Evolutionary conservation across 92 coral and sea anemone species (phyloP), one percentile per base, ranked within the genome.

Genomic region (Chrysogorgia sp.): DNA sequence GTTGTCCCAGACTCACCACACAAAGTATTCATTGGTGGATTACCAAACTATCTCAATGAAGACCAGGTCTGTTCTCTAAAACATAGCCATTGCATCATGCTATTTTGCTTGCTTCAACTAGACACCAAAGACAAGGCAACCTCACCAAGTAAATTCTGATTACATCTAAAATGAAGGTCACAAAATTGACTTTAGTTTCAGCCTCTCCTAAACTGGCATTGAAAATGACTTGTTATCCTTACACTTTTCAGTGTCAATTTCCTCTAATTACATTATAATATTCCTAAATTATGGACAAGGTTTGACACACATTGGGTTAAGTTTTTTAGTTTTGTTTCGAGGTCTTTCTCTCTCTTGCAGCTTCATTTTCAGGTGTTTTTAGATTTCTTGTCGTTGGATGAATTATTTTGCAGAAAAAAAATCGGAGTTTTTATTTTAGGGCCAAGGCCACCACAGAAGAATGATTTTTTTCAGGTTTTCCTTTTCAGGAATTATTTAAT

Each of bases 1-100:
- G 98, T 93, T 33, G 98, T 93, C 2, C 98, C 98, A 29, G 98
- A 93, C 67, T 93, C 98, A 0, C 90, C 98, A 1, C 97, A 93
- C 88, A 93, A 93, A 90, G 92, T 93, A 25, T 93, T 93, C 84
- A 93, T 93, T 67, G 98, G 98, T 22, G 98, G 98, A 34, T 81
- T 93, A 58, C 98, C 98, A 19, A 93, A 93, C 85, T 93, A 93
- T 80, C 87, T 93, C 31, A 93, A 85, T 77, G 98, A 93, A 81
- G 98, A 93, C 77, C 98, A 93, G 97, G 98, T 93, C 74, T 80
- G 64, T 28, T 20, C 19, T 20, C 19, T 3, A 2, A 69, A 20
- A 47, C 23, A 10, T 20, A 7, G 2, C 58, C 7, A 34, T 28
- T 34, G 40, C 50, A 31, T 75, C 67, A 68, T 71, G 75, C 69